These are phyloP conservation scores for Peromyscus californicus DNA, from an alignment of 2,113 vertebrate species.

Conservation along the genomic window DNA sequence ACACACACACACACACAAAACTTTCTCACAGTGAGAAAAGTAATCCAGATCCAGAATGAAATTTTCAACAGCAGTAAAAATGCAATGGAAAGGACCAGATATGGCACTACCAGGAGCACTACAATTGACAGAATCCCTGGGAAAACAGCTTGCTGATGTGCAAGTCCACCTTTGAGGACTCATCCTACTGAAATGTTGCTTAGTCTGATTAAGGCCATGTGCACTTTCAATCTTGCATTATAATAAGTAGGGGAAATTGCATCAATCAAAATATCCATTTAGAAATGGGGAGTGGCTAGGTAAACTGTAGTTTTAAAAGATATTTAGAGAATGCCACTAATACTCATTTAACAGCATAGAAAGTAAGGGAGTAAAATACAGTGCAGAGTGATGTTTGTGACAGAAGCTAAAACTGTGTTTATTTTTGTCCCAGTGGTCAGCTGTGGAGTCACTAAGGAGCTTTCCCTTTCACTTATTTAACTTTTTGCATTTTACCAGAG, in stretches of 20 bases:
- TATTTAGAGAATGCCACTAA: not conserved
- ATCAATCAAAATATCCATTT: slow-evolving; percentile 13
- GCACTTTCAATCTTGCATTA: not conserved
- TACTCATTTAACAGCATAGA: not conserved
- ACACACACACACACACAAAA: not conserved
- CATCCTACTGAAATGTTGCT: not conserved
- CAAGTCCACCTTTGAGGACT: not conserved
- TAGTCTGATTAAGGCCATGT: not conserved
- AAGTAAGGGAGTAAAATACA: not conserved
- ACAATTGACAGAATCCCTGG: not conserved
- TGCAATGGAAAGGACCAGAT: not conserved
- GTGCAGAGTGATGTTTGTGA: not conserved
- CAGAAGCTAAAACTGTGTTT: not conserved
- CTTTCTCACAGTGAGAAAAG: not conserved
- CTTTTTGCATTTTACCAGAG: not conserved
- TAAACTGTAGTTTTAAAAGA: not conserved
- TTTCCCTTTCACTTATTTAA: not conserved
- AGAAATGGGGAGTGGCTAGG: not conserved
- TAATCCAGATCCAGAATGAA: not conserved
- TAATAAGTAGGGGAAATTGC: not conserved
- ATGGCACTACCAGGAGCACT: not conserved
- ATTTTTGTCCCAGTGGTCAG: not conserved
- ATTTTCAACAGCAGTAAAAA: not conserved
- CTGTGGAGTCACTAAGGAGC: not conserved
- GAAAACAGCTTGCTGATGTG: not conserved